phyloP scores from a whole-genome alignment of 2,888 invertebrate species.

The Onthophagus sagittarius region DNA sequence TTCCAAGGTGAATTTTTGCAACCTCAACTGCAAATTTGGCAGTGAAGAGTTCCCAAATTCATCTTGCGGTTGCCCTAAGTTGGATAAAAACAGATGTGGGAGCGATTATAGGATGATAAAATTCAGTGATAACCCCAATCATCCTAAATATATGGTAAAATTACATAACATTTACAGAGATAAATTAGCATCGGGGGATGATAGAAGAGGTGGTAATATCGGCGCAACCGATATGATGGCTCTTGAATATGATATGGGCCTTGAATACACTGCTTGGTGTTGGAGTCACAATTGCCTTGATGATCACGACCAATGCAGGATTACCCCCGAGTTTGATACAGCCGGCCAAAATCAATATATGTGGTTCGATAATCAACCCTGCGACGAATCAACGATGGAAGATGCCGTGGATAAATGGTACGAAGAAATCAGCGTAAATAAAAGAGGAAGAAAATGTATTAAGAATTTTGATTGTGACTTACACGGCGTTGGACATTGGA shows the following conservation, averaged over 20 bases:
- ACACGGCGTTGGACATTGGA: slow-evolving; percentile 17
- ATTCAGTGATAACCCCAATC: background rate
- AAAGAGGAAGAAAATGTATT: background rate
- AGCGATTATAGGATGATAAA: background rate
- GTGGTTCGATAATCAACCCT: background rate
- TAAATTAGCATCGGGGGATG: background rate
- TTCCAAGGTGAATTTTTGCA: background rate
- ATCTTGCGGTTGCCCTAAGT: background rate
- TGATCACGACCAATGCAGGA: background rate
- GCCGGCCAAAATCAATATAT: background rate
- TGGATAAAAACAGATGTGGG: background rate
- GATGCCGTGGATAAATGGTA: background rate
- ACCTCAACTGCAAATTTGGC: background rate
- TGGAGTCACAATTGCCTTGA: background rate
- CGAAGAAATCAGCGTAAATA: background rate
- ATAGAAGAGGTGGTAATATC: background rate
- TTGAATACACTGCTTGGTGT: background rate
- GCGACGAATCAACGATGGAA: background rate
- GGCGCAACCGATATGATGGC: background rate
- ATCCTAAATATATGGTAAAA: background rate
- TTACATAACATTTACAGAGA: background rate
- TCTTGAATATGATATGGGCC: background rate
- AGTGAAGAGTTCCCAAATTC: background rate
- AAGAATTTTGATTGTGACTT: background rate
- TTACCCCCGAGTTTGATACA: background rate